Evolutionary conservation across 2,797 vertebrate genomes (phyloP).

Genomic region (Pipistrellus pygmaeus): DNA sequence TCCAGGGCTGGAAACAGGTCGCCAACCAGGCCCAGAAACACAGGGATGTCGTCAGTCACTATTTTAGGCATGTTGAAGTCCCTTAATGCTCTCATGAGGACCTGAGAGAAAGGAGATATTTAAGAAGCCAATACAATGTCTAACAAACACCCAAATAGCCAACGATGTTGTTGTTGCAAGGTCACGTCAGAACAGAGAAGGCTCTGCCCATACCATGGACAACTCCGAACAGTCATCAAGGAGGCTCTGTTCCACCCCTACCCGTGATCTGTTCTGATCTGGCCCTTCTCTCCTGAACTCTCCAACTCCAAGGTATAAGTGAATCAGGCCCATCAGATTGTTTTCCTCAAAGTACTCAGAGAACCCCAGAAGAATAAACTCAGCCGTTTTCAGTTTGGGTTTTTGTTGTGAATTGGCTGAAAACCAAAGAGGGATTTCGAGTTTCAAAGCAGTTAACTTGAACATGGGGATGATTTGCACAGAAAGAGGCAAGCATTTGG

Average conservation of each 20-base stretch:
- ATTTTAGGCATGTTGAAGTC: conserved; percentile 94
- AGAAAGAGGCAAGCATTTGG: background rate
- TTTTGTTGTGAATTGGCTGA: background rate
- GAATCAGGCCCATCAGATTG: background rate
- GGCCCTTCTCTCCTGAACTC: background rate
- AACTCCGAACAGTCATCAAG: background rate
- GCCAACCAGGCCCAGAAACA: conserved; percentile 92
- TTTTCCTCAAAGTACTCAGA: background rate
- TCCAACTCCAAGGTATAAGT: background rate
- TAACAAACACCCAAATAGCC: background rate
- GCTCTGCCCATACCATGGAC: background rate
- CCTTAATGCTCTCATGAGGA: conserved; percentile 91
- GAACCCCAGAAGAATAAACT: background rate
- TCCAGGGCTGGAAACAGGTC: conserved; percentile 94
- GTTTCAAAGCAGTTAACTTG: conserved; percentile 31
- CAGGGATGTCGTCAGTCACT: conserved; percentile 92
- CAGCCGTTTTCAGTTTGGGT: background rate
- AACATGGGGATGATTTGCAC: background rate
- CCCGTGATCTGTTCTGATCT: background rate
- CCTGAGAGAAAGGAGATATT: conserved; percentile 82
- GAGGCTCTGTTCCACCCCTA: background rate
- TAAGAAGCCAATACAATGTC: background rate
- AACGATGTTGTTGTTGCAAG: conserved; percentile 21
- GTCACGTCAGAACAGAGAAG: background rate
- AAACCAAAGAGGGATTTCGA: background rate